Base-by-base conservation (phyloP, 1,140 invertebrate genomes). In the Limonius californicus region DNA sequence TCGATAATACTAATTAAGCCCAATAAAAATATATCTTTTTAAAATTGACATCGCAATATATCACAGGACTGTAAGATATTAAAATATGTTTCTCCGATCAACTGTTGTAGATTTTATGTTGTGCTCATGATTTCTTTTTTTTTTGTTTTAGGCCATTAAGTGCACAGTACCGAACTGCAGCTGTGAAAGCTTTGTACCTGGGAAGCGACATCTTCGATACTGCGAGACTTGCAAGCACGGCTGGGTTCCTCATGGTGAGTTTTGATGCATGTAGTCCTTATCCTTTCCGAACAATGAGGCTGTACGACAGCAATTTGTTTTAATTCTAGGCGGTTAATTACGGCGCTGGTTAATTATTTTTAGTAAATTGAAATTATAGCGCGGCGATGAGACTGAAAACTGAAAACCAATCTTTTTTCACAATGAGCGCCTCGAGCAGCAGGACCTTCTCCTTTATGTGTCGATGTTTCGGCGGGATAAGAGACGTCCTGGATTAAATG, bases 191-290 rank as follows among this genome's bases (percentile, higher is more conserved):
- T 90, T 90, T 76, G 81, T 84, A n/a, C 88, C 88, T 9, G 86
- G 87, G 35, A 89, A 88, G 73, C 73, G 81, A 53, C 82, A 86
- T 69, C 80, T 90, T 20, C 82, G 89, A 14, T 85, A 83, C 69
- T 90, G 89, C 78, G 86, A 87, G 64, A 84, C 82, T 43, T 90
- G 89, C 72, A 85, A 84, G 67, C 89, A 90, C 73, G 87, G 88
- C 56, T 90, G 88, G 88, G 88, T 90, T 50, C 84, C 85, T 59
- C 89, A 90, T 76, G 88, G 88, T 90, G 77, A 88, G 87, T 79
- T 42, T 47, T 55, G 16, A 50, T 50, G 7, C n/a, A 39, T 39
- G 35, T 39, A 11, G 8, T 39, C 2, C n/a, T 39, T 27, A 27
- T 27, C 23, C 23, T 27, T 27, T 27, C 23, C 23, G 23, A 27